Conservation (phyloP, 2,888 invertebrate genomes). For the Drosophila histrio region DNA sequence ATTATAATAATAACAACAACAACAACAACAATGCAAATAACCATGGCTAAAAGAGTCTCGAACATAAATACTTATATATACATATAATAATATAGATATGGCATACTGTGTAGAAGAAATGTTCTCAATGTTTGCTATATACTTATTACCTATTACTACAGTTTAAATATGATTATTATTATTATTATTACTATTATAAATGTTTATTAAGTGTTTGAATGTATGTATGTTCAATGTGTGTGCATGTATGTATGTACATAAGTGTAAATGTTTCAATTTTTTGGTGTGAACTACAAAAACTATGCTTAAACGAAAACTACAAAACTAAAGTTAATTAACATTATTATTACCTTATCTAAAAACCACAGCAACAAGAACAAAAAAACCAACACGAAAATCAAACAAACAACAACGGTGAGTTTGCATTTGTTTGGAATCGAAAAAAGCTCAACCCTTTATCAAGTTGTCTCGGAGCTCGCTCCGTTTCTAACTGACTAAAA, state of each 20-base stretch:
- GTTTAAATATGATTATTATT: slow-evolving; percentile 56
- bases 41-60: slow-evolving; percentile 79
- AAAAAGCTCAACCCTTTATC: slow-evolving; percentile 74
- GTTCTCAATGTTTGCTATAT: slow-evolving; percentile 66
- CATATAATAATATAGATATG: slow-evolving; percentile 35
- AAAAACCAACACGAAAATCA: slow-evolving; percentile 14
- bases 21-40: slow-evolving; percentile 52
- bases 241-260: slow-evolving; percentile 73
- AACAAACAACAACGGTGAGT: slow-evolving; percentile 56
- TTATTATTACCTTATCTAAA: slow-evolving; percentile 59
- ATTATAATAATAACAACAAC: too few relatives aligned
- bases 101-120: slow-evolving; percentile 42
- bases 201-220: slow-evolving; percentile 71
- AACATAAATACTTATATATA: slow-evolving; percentile 51
- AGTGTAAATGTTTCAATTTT: slow-evolving; percentile 72
- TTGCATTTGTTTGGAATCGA: slow-evolving; percentile 48
- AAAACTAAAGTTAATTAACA: slow-evolving; percentile 74
- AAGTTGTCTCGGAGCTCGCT: slow-evolving; percentile 55
- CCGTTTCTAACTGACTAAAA: slow-evolving; percentile 70
- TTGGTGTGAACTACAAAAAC: slow-evolving; percentile 61
- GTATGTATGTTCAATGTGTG: slow-evolving; percentile 64
- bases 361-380: not conserved
- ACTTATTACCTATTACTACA: slow-evolving; percentile 74
- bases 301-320: slow-evolving; percentile 63
- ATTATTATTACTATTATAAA: slow-evolving; percentile 63